Conservation (phyloP, 2,888 invertebrate species). For the Synanthedon andrenaeformis region DNA sequence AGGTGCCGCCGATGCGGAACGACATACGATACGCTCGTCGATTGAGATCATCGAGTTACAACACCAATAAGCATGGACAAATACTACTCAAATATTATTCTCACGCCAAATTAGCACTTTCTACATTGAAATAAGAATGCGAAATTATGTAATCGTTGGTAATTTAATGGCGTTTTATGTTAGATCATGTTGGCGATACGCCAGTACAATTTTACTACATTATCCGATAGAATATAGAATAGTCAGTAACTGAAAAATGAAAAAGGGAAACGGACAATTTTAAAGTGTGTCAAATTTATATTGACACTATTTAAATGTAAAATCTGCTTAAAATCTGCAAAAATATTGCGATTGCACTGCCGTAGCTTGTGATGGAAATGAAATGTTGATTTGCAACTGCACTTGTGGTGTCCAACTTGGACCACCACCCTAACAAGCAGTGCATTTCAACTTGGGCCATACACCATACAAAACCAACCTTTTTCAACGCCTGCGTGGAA, state of each 20-base stretch:
- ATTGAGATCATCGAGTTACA: constrained; percentile 44
- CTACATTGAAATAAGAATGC: constrained; percentile 4
- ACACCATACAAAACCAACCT: no score
- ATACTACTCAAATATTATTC: constrained; percentile 1
- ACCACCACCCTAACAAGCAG: no score
- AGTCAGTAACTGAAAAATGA: constrained; percentile 24
- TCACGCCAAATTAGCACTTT: constrained; percentile 13
- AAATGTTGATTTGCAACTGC: no score
- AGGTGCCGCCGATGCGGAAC: constrained; percentile 37
- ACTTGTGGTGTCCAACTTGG: no score
- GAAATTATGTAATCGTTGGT: constrained; percentile 3
- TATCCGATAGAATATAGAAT: constrained; percentile 22
- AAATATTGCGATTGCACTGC: no score
- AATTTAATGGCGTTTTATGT: neutral
- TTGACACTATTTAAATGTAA: no score
- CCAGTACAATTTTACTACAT: constrained; percentile 25
- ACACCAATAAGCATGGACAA: constrained; percentile 11
- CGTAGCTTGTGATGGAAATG: no score
- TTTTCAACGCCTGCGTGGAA: no score
- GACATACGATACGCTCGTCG: constrained; percentile 46
- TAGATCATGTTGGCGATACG: constrained; percentile 27
- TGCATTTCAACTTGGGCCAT: no score
- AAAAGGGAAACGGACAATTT: constrained; percentile 5
- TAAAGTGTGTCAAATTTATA: no score
- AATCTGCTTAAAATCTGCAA: no score